Evolutionary conservation across 2,113 vertebrate genomes (phyloP), one percentile per base, ranked within the genome.

Genomic region (Scytalopus superciliaris): DNA sequence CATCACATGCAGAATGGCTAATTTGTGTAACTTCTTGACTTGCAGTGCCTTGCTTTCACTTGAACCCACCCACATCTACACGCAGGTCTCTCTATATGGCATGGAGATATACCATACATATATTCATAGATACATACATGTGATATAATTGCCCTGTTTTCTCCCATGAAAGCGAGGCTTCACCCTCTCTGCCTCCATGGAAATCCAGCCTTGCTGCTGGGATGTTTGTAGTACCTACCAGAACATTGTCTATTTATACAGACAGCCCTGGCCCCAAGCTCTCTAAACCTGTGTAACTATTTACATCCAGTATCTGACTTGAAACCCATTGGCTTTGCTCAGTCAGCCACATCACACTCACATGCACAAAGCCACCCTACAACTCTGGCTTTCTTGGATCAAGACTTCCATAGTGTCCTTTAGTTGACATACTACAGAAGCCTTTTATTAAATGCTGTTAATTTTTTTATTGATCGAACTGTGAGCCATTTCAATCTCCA

Each of bases 381-480:
- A 60, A 49, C 47, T 30, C 6, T 40, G 44, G 27, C 72, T 97
- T 91, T 88, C 93, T 78, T 72, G 8, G 37, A 84, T 94, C 88
- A 94, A 93, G 95, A 56, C 35, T 94, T 94, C 94, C 4, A 1
- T 17, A n/a, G 69, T 31, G 92, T 73, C 59, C 84, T 95, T 96
- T n/a, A 91, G 88, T 91, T 97, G 96, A 96, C 78, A 53, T 90
- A 84, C 78, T 82, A 92, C 89, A 97, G 94, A 97, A 98, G 84
- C 60, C 80, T 97, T 97, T 97, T 98, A 98, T 97, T 98, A 98
- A 98, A 97, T 95, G 93, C 91, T 95, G 97, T 92, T 98, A 98
- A 98, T 98, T 98, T 98, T 93, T 97, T 97, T 97, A 98, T 98
- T 97, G 96, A 98, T 98, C 98, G 97, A 97, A 97, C 97, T 94